phyloP scores from a whole-genome alignment of 2,113 vertebrate species.

The Pelobates fuscus region DNA sequence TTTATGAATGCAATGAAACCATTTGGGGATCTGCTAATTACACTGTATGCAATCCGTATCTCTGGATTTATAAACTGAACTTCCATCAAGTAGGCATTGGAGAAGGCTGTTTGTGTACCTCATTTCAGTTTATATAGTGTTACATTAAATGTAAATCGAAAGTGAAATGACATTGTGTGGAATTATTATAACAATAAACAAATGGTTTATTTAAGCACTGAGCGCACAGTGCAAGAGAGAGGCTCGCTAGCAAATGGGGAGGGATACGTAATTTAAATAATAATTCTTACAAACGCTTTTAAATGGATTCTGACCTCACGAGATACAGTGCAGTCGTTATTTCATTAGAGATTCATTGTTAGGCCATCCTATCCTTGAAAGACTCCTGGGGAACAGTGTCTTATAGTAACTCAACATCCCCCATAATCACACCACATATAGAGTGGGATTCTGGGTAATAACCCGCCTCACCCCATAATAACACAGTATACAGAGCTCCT shows the following conservation, averaged over 20 bases:
- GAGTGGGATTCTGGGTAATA: conserved; percentile 11
- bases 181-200: conserved; percentile 28
- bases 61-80: too few relatives aligned
- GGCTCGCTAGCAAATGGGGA: too few relatives aligned
- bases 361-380: too few relatives aligned
- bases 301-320: too few relatives aligned
- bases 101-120: not conserved
- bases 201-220: conserved; percentile 20
- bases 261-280: too few relatives aligned
- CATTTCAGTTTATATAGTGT: conserved; percentile 18
- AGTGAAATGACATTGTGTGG: conserved; percentile 7
- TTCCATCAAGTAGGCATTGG: not conserved
- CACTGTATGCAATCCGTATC: not conserved
- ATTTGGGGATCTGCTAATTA: conserved; percentile 25
- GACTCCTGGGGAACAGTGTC: too few relatives aligned
- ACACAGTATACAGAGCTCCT: not conserved
- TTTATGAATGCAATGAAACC: not conserved
- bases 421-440: not conserved
- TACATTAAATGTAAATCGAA: conserved; percentile 28
- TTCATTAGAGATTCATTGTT: too few relatives aligned
- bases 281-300: too few relatives aligned
- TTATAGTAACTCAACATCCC: not conserved
- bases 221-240: not conserved
- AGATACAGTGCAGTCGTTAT: too few relatives aligned
- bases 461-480: not conserved